Evolutionary conservation across 1,140 invertebrate genomes (phyloP).

Genomic region (Nixonia krombeini): DNA sequence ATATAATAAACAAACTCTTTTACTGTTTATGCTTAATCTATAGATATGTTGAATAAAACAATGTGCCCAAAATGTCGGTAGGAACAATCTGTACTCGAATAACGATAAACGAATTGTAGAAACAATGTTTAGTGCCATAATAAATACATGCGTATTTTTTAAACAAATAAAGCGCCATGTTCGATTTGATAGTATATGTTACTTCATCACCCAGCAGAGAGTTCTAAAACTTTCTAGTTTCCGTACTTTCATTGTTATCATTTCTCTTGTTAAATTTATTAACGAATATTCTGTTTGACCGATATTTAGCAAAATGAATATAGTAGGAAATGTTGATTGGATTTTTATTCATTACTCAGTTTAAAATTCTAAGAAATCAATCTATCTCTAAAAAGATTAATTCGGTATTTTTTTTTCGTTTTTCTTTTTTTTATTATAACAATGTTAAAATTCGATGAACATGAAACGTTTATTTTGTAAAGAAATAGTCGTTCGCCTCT

Average conservation of each 20-base stretch:
- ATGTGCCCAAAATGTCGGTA: slow-evolving; percentile 1
- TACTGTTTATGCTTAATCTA: too few species aligned
- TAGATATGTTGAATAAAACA: background rate
- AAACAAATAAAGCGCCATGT: slow-evolving; percentile 4
- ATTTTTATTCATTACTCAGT: slow-evolving; percentile 42
- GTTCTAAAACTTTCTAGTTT: background rate
- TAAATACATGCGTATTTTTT: slow-evolving; percentile 3
- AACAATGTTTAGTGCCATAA: slow-evolving; percentile 4
- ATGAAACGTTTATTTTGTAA: too few species aligned
- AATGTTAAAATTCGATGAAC: too few species aligned
- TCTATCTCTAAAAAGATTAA: too few species aligned
- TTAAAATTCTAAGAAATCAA: too few species aligned
- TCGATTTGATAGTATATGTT: background rate
- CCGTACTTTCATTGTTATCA: background rate
- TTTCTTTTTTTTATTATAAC: too few species aligned
- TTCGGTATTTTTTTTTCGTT: too few species aligned
- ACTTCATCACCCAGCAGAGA: background rate
- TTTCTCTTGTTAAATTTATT: background rate
- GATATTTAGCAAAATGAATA: background rate
- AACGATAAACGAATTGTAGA: slow-evolving; percentile 2
- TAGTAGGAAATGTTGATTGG: background rate
- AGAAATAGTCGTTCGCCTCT: too few species aligned
- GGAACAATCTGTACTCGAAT: background rate
- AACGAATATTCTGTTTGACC: background rate
- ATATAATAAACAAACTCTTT: too few species aligned